Base-by-base conservation (phyloP, 2,797 vertebrate genomes). In the Meriones psammophilus region DNA sequence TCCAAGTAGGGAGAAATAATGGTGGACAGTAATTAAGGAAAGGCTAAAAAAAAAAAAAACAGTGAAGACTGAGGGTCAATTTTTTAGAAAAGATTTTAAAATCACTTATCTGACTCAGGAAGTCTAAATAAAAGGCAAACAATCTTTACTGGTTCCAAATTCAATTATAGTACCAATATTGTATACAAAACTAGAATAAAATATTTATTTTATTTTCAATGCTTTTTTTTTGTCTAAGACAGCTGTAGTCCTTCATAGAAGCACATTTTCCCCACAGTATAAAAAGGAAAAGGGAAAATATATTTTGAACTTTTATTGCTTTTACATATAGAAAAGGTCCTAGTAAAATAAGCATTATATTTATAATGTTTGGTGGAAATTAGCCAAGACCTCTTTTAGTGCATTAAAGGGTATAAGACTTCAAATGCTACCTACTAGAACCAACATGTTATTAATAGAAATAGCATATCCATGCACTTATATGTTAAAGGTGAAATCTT, bases 91-190 rank as follows among this genome's bases (percentile, higher is more conserved):
- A 71, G 17, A 96, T 12, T 13, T 91, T 87, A 77, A 91, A 87
- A 69, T 68, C 33, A 92, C 36, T 80, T n/a, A 88, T 58, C 56
- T 91, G 60, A 93, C 68, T 74, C 68, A 80, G 66, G 74, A 95
- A 94, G 26, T 17, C n/a, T 64, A 96, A 94, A 81, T 85, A 92
- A 56, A 89, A 96, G 71, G 39, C 88, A 74, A 87, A 92, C 91
- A 46, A 80, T 54, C 56, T 85, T 96, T 50, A 89, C n/a, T 54
- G 77, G 60, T 2, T 54, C 24, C 3, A 91, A 94, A 92, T 91
- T 94, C 56, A 92, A 46, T 73, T 86, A 85, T 17, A 64, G 60
- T 26, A 87, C 46, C 78, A 95, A 94, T 33, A 77, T n/a, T 73
- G 12, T 22, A 10, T 5, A 15, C 15, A 80, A 92, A 89, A 76